Evolutionary conservation across 2,113 vertebrate genomes (phyloP).

Genomic region (Saccopteryx bilineata): DNA sequence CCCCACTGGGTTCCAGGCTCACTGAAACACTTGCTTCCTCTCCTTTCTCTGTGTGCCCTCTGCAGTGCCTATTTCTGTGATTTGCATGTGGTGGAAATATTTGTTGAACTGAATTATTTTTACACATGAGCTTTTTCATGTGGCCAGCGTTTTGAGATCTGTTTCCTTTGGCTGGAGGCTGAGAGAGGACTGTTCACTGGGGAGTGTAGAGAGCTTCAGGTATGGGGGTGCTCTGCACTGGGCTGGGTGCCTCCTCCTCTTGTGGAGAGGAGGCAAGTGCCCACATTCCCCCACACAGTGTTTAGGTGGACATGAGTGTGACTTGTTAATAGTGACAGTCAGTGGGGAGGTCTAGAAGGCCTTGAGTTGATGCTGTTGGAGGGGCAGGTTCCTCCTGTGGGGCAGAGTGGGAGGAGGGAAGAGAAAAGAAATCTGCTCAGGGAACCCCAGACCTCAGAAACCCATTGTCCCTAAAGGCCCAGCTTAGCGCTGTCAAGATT

Average conservation of each 20-base stretch:
- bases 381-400: background rate
- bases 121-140: conserved; percentile 20
- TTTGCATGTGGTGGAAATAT: conserved; percentile 49
- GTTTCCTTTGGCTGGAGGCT: conserved; percentile 62
- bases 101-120: conserved; percentile 60
- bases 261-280: fast-evolving
- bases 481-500: background rate
- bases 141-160: background rate
- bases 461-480: background rate
- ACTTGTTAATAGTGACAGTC: background rate
- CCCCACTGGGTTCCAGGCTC: background rate
- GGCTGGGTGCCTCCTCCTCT: background rate
- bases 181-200: conserved; percentile 26
- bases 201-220: conserved; percentile 1
- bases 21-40: background rate
- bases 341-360: background rate
- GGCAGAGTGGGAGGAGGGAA: background rate
- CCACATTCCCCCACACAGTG: background rate
- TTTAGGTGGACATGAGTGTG: background rate
- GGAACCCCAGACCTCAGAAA: background rate
- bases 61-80: background rate
- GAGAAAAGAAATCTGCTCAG: background rate
- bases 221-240: background rate
- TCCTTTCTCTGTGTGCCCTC: background rate
- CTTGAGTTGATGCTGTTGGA: background rate